Conservation (phyloP, 2,113 vertebrate genomes). For the Microtus oregoni region DNA sequence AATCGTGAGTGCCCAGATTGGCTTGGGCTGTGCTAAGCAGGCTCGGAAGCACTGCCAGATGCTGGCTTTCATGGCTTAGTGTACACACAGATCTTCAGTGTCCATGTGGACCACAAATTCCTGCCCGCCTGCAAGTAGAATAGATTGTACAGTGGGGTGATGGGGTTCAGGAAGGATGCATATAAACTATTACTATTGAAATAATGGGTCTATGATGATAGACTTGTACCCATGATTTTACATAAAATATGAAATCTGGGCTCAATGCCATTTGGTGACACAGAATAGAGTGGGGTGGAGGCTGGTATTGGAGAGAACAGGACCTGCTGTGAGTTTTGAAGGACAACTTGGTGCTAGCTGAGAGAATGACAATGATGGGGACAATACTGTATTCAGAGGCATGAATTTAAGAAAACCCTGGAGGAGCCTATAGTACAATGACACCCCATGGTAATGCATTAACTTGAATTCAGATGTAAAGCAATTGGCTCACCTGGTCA, state of each 20-base stretch:
- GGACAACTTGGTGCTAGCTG: not conserved
- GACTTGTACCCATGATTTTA: not conserved
- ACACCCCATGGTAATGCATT: constrained; percentile 49
- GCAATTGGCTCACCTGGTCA: constrained; percentile 46
- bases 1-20: not conserved
- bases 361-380: not conserved
- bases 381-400: constrained; percentile 59
- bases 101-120: not conserved
- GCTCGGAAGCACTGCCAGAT: not conserved
- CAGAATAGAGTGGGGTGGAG: not conserved
- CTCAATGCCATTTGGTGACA: constrained; percentile 4
- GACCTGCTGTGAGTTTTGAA: constrained; percentile 47
- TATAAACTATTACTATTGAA: not conserved
- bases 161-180: not conserved
- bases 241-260: not conserved
- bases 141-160: not conserved
- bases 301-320: not conserved
- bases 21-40: not conserved
- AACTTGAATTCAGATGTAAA: constrained; percentile 63
- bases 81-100: not conserved
- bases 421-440: constrained; percentile 55
- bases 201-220: not conserved
- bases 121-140: not conserved
- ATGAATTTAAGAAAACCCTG: constrained; percentile 55
- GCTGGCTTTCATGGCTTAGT: constrained; percentile 27